Base-by-base conservation (phyloP, 2,113 vertebrate species). In the Psilopsiagon aymara region DNA sequence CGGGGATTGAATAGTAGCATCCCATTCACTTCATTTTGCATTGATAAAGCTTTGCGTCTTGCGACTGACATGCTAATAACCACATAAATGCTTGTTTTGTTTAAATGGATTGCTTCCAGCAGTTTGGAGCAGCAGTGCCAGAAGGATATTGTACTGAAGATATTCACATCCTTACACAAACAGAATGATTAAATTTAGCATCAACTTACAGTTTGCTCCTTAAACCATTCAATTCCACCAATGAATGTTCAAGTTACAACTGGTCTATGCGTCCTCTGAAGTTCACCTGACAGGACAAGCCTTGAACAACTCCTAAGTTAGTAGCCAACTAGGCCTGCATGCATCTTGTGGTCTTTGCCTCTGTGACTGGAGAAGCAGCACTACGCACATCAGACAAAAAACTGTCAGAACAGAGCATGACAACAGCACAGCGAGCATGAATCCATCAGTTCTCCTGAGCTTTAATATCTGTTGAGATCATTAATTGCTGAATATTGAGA, bases 101-200 rank as follows among this genome's bases (percentile, higher is more conserved):
- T 96, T 80, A 88, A 83, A 90, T 77, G 39, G 76, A 92, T 88
- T 88, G 64, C 79, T 82, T 90, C 76, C 76, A 92, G 86, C 68
- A 81, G 39, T 46, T 41, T 35, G 35, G 68, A 88, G 76, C 35
- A 96, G 60, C 55, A 75, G 19, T 75, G 60, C 62, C 76, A 90
- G 57, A 74, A 90, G 17, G 17, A 35, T 11, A 59, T 69, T 35
- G 25, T 67, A 55, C 71, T 67, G 43, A 94, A 60, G 33, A 83
- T 31, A 59, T 17, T 80, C 79, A 59, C 46, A 78, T 47, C 53
- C 13, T 83, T 74, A 64, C 16, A 41, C 27, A 39, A 43, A 55
- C 0, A 0, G 51, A 77, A 74, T 17, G 8, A 60, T 86, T 70
- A 78, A 29, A 77, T 74, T 86, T 33, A 88, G 52, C 47, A 46